Evolutionary conservation across 37 sponge, comb jelly and placozoan genomes (phyloP), one percentile per base, ranked within the genome.

Genomic region (Lycopodina hypogea): DNA sequence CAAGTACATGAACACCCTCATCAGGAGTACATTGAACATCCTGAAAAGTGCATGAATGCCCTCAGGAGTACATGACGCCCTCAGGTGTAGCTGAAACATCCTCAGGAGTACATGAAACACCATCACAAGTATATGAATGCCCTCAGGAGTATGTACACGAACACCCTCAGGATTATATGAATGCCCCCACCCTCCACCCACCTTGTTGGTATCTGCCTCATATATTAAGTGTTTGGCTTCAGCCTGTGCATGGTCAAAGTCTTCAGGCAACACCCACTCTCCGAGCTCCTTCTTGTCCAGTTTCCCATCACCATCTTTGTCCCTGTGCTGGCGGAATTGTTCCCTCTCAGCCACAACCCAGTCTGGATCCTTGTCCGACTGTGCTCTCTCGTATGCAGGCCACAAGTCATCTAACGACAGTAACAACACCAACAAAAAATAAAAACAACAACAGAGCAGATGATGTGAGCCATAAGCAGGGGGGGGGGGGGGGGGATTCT

Each of bases 181-280:
- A n/a, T n/a, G n/a, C n/a, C n/a, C n/a, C n/a, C n/a, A n/a, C n/a
- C n/a, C n/a, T n/a, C n/a, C 9, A 9, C 78, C 22, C 11, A 89
- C 94, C 71, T 83, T 90, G 53, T 95, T 83, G 18, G 41, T 52
- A 65, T 98, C 99, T 35, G 94, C 80, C 36, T 87, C 78, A 37
- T 88, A 82, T 51, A 98, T 95, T 42, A 98, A 88, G 52, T 98
- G 96, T 32, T 34, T 88, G 21, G 96, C 92, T 70, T 98, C 99
- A 0, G 93, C 93, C 41, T 90, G 80, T 12, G 88, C 83, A 75
- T 92, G 92, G 65, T 93, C 90, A 69, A 84, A 90, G 33, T 86
- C 89, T 3, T 86, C 73, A 3, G 91, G 94, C 34, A 88, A 33
- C 11, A 94, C 72, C 94, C 94, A 94, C 30, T 74, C 60, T n/a